Evolutionary conservation across 2,888 invertebrate species (phyloP), one percentile per base, ranked within the genome.

Genomic region (Atherix ibis): DNA sequence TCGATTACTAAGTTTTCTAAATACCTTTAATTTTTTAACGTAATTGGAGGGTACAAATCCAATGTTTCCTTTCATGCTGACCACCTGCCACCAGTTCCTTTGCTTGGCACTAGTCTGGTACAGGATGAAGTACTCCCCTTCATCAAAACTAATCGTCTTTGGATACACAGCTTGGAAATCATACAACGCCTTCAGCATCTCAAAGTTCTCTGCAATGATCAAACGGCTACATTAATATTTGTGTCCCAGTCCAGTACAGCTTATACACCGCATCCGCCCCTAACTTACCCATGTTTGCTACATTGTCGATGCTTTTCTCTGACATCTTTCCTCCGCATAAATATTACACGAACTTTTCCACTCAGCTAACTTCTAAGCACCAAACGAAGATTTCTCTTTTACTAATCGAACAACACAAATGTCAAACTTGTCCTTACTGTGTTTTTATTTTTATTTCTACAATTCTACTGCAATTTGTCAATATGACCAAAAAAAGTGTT

Each of bases 11-110:
- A n/a, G n/a, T n/a, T n/a, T n/a, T n/a, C n/a, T n/a, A n/a, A n/a
- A 22, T 54, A 83, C 84, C 67, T 80, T 78, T 48, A 81, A 70
- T 48, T 72, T 69, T 48, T 76, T 73, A 36, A 85, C 83, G 63
- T 85, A 85, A 68, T 85, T 85, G 32, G 83, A 84, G 39, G 85
- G 85, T 45, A 85, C 82, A 52, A 82, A 85, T 33, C 85, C 85
- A 44, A 83, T 71, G 57, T 81, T 77, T 47, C 83, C 85, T 53
- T 71, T 73, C 55, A 70, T 74, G 63, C 82, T 83, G 45, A 84
- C 76, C 31, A 85, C 84, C 66, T 82, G 81, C 84, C 83, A 85
- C 85, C 84, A 85, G 54, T 85, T 84, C 42, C 76, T 68, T 54
- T 83, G 80, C 49, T 82, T 81, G 4, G 76, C 75, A 42, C 76